Evolutionary conservation across 2,888 invertebrate species (phyloP), one percentile per base, ranked within the genome.

Genomic region (Meteorus cinctellus): DNA sequence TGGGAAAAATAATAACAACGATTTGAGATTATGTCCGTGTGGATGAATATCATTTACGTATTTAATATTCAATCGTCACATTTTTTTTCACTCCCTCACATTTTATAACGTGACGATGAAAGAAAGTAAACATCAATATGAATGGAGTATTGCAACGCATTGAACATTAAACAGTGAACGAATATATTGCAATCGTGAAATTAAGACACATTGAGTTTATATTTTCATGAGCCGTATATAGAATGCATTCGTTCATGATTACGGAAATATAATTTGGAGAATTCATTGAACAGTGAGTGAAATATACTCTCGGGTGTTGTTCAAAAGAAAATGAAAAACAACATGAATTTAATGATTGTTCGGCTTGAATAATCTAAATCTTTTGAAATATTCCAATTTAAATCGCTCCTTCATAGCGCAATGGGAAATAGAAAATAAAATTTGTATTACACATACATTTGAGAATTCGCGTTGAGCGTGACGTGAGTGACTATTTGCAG

Each of bases 401-500:
- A 4, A 60, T 31, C 14, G 31, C 27, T 12, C n/a, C 8, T 29
- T 31, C 29, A 4, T 31, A 62, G 31, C 62, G 14, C 62, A 29
- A 10, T 27, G 27, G 62, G 27, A 62, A 62, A 62, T n/a, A 29
- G 12, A 62, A 29, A 62, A 16, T 29, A 31, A 62, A 27, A 29
- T 16, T 4, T 29, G 62, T 62, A 4, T 29, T 62, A 62, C 31
- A 29, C 6, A 62, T 62, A 62, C 27, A 62, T 31, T 62, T 31
- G 31, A 62, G 31, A 62, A 16, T 62, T 62, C 16, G n/a, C 62
- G n/a, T 62, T 62, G 27, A 14, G 62, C 31, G 62, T 71, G 62
- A 62, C 71, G 60, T 45, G 71, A 24, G 62, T 36, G 62, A 71
- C 71, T 71, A 60, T 71, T 62, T 71, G 51, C 19, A 69, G 34